Evolutionary conservation across 2,797 vertebrate species (phyloP).

Genomic region (Megaceryle alcyon): DNA sequence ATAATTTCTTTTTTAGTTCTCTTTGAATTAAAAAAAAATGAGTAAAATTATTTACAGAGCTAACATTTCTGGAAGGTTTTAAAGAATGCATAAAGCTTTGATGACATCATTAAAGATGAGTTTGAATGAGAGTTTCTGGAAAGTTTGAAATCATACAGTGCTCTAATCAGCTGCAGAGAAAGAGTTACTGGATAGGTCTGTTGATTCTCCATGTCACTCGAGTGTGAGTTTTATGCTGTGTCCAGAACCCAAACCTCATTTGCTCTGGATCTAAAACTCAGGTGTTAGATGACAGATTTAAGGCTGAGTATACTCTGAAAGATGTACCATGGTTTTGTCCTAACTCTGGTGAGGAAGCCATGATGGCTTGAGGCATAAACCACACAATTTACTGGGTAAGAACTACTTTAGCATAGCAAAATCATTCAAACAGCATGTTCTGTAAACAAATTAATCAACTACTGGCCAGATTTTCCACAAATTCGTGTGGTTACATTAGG

Average conservation of each 20-base stretch:
- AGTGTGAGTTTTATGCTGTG: background rate
- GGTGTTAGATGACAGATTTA: background rate
- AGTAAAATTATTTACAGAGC: constrained; percentile 8
- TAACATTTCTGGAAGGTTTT: constrained; percentile 28
- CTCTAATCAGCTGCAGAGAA: background rate
- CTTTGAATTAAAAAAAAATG: background rate
- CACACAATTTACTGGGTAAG: background rate
- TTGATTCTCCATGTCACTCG: background rate
- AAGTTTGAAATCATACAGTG: background rate
- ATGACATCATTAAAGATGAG: background rate
- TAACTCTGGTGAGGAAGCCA: background rate
- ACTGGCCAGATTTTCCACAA: background rate
- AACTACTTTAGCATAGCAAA: background rate
- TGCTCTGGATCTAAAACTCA: background rate
- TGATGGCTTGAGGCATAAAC: background rate
- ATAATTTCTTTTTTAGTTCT: constrained; percentile 19
- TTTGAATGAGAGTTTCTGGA: background rate
- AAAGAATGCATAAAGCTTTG: constrained; percentile 20
- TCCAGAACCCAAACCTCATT: background rate
- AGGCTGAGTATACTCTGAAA: background rate
- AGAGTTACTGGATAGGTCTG: background rate
- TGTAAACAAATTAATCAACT: constrained; percentile 61
- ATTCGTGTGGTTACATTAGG: background rate
- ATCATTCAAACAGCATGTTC: background rate
- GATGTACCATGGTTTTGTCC: background rate